Conservation (phyloP, 2,113 vertebrate genomes). For the Aleadryas rufinucha region DNA sequence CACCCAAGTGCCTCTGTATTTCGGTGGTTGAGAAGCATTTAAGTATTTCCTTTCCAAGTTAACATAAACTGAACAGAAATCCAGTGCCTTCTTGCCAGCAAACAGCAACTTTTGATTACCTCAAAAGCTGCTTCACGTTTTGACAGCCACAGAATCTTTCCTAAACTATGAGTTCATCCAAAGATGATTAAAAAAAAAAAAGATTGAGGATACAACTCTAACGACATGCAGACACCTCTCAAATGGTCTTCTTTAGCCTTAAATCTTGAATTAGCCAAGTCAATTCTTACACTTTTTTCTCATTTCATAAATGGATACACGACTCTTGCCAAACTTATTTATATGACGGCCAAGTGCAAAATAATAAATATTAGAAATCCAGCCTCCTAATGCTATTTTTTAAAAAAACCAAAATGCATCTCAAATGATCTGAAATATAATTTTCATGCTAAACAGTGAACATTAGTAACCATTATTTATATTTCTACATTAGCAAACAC, state of each 20-base stretch:
- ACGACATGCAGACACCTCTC: neutral
- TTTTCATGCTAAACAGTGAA: neutral
- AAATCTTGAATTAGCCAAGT: neutral
- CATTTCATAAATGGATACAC: neutral
- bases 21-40: neutral
- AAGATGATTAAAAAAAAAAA: neutral
- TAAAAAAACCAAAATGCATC: neutral
- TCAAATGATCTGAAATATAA: neutral
- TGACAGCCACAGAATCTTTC: neutral
- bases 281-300: neutral
- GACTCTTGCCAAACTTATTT: neutral
- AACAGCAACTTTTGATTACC: neutral
- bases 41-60: neutral
- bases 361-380: neutral
- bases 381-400: neutral
- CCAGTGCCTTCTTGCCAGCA: neutral
- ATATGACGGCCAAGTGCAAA: neutral
- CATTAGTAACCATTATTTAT: neutral
- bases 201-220: neutral
- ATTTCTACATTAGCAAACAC: neutral
- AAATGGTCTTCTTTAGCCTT: neutral
- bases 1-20: neutral
- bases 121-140: neutral
- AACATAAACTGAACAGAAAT: neutral
- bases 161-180: neutral